Conservation (phyloP, 92 coral and sea anemone species). For the Palythoa heliodiscus region DNA sequence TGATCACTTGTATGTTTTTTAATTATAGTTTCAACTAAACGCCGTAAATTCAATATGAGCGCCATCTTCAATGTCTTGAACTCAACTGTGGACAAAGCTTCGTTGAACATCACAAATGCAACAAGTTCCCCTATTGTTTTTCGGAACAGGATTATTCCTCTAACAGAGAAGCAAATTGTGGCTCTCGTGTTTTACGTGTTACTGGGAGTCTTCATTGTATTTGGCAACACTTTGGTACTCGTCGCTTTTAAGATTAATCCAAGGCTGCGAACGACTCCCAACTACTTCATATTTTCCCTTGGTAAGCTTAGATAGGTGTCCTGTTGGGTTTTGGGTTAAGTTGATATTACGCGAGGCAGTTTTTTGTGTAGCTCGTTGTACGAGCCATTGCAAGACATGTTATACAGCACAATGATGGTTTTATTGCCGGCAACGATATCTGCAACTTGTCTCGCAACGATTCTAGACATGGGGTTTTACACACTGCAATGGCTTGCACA, state of each 20-base stretch:
- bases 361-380: no score
- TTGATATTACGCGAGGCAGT: no score
- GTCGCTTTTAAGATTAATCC: constrained; percentile 79
- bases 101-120: constrained; percentile 2
- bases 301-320: constrained; percentile 4
- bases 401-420: no score
- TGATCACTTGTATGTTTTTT: neutral
- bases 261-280: constrained; percentile 78
- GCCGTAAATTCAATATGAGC: neutral
- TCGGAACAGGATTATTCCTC: neutral
- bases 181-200: constrained; percentile 56
- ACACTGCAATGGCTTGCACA: no score
- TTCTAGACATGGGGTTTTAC: no score
- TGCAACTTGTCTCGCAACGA: no score
- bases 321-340: no score
- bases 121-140: neutral
- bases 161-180: constrained; percentile 44
- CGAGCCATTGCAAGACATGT: no score
- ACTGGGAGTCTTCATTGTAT: constrained; percentile 58
- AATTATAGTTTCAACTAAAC: neutral
- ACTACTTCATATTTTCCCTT: constrained; percentile 74
- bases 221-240: constrained; percentile 78
- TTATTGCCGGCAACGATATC: no score
- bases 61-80: neutral
- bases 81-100: neutral